Conservation (phyloP, 2,797 vertebrate genomes). For the Chelmon rostratus region DNA sequence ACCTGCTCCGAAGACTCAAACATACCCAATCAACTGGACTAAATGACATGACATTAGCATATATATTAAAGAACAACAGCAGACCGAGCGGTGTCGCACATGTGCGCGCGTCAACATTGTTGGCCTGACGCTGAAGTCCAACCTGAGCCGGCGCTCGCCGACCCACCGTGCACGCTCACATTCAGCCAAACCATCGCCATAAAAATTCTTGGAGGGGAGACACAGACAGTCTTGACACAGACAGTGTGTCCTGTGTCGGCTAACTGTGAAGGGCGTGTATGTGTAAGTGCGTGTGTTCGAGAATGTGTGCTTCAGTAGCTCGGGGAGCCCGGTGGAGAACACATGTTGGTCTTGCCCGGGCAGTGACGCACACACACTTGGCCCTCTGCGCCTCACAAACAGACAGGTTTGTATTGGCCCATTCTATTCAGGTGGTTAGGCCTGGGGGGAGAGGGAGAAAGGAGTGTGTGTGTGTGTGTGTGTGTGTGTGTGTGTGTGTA, state of each 20-base stretch:
- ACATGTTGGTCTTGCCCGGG: constrained; percentile 79
- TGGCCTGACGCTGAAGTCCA: constrained; percentile 59
- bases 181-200: constrained; percentile 82
- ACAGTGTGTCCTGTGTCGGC: constrained; percentile 72
- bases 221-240: constrained; percentile 77
- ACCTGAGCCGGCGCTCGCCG: constrained; percentile 73
- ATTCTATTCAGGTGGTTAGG: constrained; percentile 86
- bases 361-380: constrained; percentile 88
- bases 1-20: constrained; percentile 63
- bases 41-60: constrained; percentile 74
- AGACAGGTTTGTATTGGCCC: constrained; percentile 83
- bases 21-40: constrained; percentile 37
- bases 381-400: constrained; percentile 83
- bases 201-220: constrained; percentile 78
- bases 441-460: constrained; percentile 73
- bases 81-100: neutral
- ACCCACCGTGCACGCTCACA: constrained; percentile 64
- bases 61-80: constrained; percentile 79
- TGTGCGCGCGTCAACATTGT: constrained; percentile 41
- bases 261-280: constrained; percentile 64
- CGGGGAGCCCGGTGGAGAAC: constrained; percentile 73
- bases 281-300: constrained; percentile 54
- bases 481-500: constrained; percentile 46
- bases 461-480: constrained; percentile 64
- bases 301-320: constrained; percentile 64